Conservation (phyloP, 2,113 vertebrate species). For the Platanista minor region DNA sequence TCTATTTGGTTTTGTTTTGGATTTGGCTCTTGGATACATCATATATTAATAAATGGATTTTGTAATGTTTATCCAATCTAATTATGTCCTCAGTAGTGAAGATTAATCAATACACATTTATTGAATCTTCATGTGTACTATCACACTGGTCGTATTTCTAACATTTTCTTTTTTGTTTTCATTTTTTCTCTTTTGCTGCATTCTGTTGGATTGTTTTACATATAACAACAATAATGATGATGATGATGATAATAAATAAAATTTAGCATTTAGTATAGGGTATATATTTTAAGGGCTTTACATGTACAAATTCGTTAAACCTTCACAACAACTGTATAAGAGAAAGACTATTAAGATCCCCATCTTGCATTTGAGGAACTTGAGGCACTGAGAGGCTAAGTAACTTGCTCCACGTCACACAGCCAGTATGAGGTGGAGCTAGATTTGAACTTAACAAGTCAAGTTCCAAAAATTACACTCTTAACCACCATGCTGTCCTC, state of each 20-base stretch:
- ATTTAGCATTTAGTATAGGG: background rate
- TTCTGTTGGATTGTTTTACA: background rate
- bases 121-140: background rate
- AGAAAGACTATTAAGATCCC: background rate
- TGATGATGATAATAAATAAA: background rate
- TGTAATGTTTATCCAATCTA: background rate
- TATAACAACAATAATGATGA: background rate
- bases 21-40: background rate
- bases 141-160: background rate
- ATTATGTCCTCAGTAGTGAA: background rate
- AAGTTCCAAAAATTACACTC: background rate
- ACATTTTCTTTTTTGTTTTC: background rate
- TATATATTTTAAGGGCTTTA: background rate
- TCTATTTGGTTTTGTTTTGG: background rate
- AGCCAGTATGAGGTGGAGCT: background rate
- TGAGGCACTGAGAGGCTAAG: background rate
- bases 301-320: background rate
- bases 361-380: background rate
- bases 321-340: background rate
- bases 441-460: background rate
- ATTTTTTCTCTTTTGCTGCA: background rate
- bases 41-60: background rate
- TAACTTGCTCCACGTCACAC: background rate
- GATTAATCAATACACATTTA: background rate
- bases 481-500: background rate